Evolutionary conservation across 2,888 invertebrate species (phyloP), one percentile per base, ranked within the genome.

Genomic region (Bhutanitis thaidina): DNA sequence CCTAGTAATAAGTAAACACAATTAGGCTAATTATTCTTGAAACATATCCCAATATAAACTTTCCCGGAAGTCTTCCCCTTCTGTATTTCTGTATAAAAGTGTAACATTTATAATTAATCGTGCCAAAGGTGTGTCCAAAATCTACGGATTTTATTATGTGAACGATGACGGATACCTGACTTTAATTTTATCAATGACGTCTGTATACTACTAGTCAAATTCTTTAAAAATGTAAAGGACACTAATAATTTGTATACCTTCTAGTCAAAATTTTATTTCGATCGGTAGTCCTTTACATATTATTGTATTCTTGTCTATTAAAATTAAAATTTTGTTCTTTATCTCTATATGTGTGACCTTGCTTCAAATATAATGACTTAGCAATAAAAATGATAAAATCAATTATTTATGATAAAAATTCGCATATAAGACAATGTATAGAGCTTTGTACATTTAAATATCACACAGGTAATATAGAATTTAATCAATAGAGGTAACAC

Each of bases 341-440:
- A 10, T 7, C 65, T 68, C 54, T 59, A 57, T 48, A n/a, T 40
- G 34, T 29, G 37, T 73, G 74, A 75, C 77, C 78, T 73, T 74
- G 77, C 76, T 79, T 79, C 65, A 73, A 80, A 62, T 73, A 72
- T 75, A 74, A 69, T 74, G 75, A 75, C 58, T 71, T 84, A 86
- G 87, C 84, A 87, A 87, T 87, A 85, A 79, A 62, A 77, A 66
- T 83, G 81, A 88, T 86, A 80, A 87, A 89, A 88, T 89, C 89
- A 89, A 89, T 89, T 89, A 89, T 88, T 85, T 85, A 85, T 86
- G 75, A 77, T 78, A 52, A 59, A 69, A 77, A 80, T 80, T 83
- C 77, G 83, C 81, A 77, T 82, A 74, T 86, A 89, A 86, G 86
- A 83, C 75, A 83, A 80, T 88, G 89, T 89, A 88, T 90, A 89